Percentiles rank a stretch among this genome's conserved stretches.
Evolutionary conservation across 2,888 invertebrate species (phyloP).

Genomic region (Cataglyphis albicans): DNA sequence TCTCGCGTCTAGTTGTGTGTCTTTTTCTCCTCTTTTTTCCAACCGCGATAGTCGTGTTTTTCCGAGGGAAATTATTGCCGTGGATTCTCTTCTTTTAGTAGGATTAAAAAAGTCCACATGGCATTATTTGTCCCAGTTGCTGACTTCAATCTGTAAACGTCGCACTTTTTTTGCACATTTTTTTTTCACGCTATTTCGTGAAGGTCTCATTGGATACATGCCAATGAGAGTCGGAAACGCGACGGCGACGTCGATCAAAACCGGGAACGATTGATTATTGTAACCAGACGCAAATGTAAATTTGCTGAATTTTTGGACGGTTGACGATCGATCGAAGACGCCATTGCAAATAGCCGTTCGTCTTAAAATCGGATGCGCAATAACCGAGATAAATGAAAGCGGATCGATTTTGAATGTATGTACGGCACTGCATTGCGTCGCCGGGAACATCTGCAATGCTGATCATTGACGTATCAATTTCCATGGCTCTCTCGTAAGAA

Average conservation of each 20-base stretch:
- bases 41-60: neutral
- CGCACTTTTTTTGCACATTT: neutral
- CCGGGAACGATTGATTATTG: constrained; percentile 30
- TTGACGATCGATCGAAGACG: constrained; percentile 32
- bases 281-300: constrained; percentile 24
- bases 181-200: constrained; percentile 5
- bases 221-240: constrained; percentile 9
- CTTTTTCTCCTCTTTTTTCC: constrained; percentile 1
- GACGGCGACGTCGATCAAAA: constrained; percentile 12
- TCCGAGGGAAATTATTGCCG: constrained; percentile 14
- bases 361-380: constrained; percentile 24
- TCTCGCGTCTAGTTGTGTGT: neutral
- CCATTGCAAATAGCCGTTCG: constrained; percentile 3
- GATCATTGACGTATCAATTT: constrained; percentile 57
- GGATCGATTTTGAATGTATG: constrained; percentile 28
- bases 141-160: constrained; percentile 35
- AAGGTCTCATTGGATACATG: constrained; percentile 26
- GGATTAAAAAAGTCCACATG: constrained; percentile 21
- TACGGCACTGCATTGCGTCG: constrained; percentile 49
- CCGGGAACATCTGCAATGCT: constrained; percentile 47
- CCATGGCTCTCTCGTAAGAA: constrained; percentile 34
- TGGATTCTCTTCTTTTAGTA: neutral
- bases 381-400: constrained; percentile 50
- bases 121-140: constrained; percentile 12
- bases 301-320: constrained; percentile 18